Evolutionary conservation across 2,888 invertebrate species (phyloP), one percentile per base, ranked within the genome.

Genomic region (Parelbella ahira): DNA sequence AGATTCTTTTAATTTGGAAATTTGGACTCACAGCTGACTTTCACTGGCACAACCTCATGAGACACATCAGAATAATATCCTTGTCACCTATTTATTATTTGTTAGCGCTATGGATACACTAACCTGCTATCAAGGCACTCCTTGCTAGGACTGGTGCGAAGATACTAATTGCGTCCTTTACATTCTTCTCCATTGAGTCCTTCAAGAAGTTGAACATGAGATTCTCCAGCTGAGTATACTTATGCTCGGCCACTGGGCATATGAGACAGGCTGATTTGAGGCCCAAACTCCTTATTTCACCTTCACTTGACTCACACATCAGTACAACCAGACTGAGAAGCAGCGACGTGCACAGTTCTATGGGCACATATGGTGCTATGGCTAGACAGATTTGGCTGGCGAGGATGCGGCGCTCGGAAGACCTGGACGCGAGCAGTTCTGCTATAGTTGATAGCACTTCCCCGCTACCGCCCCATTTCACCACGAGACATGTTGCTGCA

Each of bases 291-390:
- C 88, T 58, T 5, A 88, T 76, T 37, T 84, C 83, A 0, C 62
- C 45, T 50, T 88, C 88, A 33, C 74, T 79, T 0, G 86, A 83
- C 44, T 88, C 88, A 23, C 87, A 88, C 88, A 88, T 88, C 4
- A 88, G 63, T 15, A 77, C 44, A 0, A 86, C 83, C 10, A 88
- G 56, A 46, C 88, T 88, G 4, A 88, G 73, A 5, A 88, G 59
- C 8, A 88, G 54, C 0, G 88, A 88, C 1, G 84, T 81, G 63
- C 87, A 84, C 0, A 88, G 58, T 33, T 88, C 88, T 48, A 88
- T 62, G 0, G 86, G 81, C 0, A 86, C 79, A 51, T 84, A 86
- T 0, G 87, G 87, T 0, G 86, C 82, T 8, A 83, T 73, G 0
- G 82, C 72, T 15, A 86, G 67, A 53, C 84, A 87, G 39, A 83